Evolutionary conservation across 2,797 vertebrate species (phyloP), one percentile per base, ranked within the genome.

Genomic region (Microchirus variegatus): DNA sequence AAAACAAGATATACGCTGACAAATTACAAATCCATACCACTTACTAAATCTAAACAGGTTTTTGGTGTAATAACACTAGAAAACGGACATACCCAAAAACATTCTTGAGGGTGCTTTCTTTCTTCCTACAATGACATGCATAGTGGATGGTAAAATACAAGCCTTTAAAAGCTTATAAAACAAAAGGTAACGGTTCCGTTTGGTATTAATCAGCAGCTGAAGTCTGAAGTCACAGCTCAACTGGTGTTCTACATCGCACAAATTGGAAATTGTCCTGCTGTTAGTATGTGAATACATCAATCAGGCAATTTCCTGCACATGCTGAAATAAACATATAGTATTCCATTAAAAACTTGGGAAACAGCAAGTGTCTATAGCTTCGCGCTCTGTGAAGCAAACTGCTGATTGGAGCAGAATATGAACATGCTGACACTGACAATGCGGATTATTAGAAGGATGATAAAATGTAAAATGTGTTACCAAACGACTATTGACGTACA

Each of bases 401-500:
- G 10, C 6, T 10, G 40, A 12, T 41, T 5, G 14, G 40, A 41
- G 6, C 40, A 12, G 40, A 41, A 41, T 41, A 41, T 14, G 11
- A 41, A 22, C 22, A 22, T 22, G 22, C 22, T 22, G 22, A 22
- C 22, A 41, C 11, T 38, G 14, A 36, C 7, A 26, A 18, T 13
- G 35, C 9, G 4, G 9, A 63, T 40, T 18, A 44, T 3, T 41
- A 41, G 8, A 11, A 12, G 40, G 22, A 3, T 22, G 22, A 3
- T 22, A 22, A 22, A 3, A 41, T 41, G 40, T 10, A 41, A n/a
- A n/a, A 41, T 41, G 40, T 41, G 1, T 88, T 83, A 85, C 84
- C 50, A 85, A 67, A 40, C 22, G 22, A 22, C 22, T 22, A 22
- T 22, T 22, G 22, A 22, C 22, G 3, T 22, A 22, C 22, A 22